Evolutionary conservation across 1,140 invertebrate genomes (phyloP).

Genomic region (Epicauta chinensis): DNA sequence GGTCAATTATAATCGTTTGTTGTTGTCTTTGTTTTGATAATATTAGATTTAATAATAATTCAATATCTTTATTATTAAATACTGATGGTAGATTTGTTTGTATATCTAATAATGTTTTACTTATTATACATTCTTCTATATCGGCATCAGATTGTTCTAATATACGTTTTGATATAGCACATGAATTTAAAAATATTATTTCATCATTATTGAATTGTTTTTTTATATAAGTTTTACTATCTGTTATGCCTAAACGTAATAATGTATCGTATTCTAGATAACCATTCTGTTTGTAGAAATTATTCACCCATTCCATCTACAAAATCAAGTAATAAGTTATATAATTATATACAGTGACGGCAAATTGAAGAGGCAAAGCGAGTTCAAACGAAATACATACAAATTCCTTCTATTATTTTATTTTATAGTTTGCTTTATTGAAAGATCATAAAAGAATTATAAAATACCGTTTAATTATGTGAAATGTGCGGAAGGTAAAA

Average conservation of each 20-base stretch:
- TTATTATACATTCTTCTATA: constrained; percentile 75
- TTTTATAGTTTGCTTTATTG: too few species aligned
- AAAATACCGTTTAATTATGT: too few species aligned
- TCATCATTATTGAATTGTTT: constrained; percentile 69
- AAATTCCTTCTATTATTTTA: too few species aligned
- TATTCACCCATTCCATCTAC: constrained; percentile 84
- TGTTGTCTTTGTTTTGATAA: constrained; percentile 49
- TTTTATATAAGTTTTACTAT: constrained; percentile 75
- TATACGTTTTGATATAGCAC: constrained; percentile 68
- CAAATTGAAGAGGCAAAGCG: too few species aligned
- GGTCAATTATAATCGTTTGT: constrained; percentile 48
- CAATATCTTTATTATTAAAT: constrained; percentile 68
- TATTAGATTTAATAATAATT: constrained; percentile 61
- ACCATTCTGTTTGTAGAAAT: constrained; percentile 90
- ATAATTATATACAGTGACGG: background rate
- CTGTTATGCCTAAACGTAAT: constrained; percentile 78
- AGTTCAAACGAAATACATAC: too few species aligned
- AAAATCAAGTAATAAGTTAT: constrained; percentile 31
- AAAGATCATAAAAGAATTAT: too few species aligned
- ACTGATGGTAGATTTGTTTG: constrained; percentile 71
- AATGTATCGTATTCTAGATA: constrained; percentile 93
- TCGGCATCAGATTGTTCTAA: constrained; percentile 74
- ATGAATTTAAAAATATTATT: constrained; percentile 66
- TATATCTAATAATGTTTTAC: constrained; percentile 74
- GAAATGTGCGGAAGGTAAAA: too few species aligned